phyloP scores from a whole-genome alignment of 1,140 invertebrate genomes.

The Neoseiulus cucumeris region DNA sequence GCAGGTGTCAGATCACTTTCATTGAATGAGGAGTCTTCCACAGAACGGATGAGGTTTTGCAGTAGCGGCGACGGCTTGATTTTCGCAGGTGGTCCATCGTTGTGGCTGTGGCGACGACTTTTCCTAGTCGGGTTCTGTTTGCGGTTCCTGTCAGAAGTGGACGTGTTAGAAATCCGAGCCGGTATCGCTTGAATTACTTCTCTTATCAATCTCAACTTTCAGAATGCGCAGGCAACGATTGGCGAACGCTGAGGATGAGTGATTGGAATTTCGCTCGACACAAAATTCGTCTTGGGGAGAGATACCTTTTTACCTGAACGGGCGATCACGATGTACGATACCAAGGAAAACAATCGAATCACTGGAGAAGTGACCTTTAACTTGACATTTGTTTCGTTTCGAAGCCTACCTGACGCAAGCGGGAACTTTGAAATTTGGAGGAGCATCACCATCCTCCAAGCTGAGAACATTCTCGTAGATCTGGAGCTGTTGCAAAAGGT shows the following conservation, averaged over 20 bases:
- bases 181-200: no score
- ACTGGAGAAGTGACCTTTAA: no score
- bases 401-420: background rate
- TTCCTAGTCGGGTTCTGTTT: constrained; percentile 1
- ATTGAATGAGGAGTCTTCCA: background rate
- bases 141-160: background rate
- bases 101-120: background rate
- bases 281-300: no score
- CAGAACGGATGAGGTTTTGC: background rate
- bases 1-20: constrained; percentile 1
- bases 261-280: no score
- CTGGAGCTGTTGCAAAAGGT: constrained; percentile 76
- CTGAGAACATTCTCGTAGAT: constrained; percentile 49
- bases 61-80: constrained; percentile 1
- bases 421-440: background rate
- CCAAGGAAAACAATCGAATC: no score
- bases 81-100: constrained; percentile 6
- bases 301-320: no score
- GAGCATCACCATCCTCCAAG: background rate
- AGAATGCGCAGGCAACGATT: no score
- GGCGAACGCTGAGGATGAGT: no score
- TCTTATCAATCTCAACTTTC: no score
- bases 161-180: no score
- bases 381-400: no score
- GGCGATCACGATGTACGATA: no score